Conservation (phyloP, 2,113 vertebrate species). For the Planiliza haematocheilus region DNA sequence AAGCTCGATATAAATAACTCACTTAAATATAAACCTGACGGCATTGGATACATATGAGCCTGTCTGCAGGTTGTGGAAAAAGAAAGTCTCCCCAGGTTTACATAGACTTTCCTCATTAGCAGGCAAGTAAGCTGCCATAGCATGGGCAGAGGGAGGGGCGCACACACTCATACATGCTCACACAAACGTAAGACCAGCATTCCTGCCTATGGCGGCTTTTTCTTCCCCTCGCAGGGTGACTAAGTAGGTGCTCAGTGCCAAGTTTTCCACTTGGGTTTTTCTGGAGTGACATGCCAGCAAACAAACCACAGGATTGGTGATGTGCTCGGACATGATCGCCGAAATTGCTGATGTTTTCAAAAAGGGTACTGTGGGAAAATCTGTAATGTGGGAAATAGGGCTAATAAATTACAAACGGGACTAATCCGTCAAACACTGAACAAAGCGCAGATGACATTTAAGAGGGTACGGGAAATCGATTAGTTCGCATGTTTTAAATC, state of each 20-base stretch:
- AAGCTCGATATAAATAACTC: conserved; percentile 56
- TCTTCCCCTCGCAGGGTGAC: conserved; percentile 37
- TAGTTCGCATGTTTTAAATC: not conserved
- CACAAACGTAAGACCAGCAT: conserved; percentile 34
- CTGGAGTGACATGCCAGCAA: conserved; percentile 9
- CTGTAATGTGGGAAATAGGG: conserved; percentile 16
- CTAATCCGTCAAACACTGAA: not conserved
- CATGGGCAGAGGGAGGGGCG: conserved; percentile 55
- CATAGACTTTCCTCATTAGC: conserved; percentile 2
- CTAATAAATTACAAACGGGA: not conserved
- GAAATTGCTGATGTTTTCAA: not conserved
- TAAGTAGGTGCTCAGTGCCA: conserved; percentile 43
- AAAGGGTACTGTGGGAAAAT: conserved; percentile 38
- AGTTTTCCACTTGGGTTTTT: conserved; percentile 51
- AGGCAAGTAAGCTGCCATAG: conserved; percentile 11
- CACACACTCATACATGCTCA: conserved; percentile 6
- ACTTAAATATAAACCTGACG: conserved; percentile 44
- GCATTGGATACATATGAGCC: conserved; percentile 20
- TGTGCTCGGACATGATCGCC: conserved; percentile 33
- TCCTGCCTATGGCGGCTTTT: conserved; percentile 31
- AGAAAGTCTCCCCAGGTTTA: conserved; percentile 3
- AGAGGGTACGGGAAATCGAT: not conserved
- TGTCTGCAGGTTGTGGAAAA: conserved; percentile 26
- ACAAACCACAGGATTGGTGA: conserved; percentile 2
- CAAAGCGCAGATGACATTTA: not conserved